These are phyloP conservation scores for Scaptomyza pallida DNA, from an alignment of 1,140 invertebrate species.

Conservation along the genomic window DNA sequence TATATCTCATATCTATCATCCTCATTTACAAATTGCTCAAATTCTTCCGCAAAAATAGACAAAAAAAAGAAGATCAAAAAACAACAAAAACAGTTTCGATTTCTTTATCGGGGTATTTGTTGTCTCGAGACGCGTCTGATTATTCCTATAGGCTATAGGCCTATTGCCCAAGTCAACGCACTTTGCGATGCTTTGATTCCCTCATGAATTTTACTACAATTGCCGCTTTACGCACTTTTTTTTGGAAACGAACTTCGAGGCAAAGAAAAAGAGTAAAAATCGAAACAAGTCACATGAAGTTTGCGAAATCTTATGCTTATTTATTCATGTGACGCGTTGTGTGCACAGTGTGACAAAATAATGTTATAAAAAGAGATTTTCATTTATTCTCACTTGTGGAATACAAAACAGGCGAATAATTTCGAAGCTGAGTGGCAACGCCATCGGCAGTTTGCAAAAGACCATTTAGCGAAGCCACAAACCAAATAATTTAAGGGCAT, in stretches of 20 bases:
- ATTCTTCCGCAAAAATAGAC: slow-evolving; percentile 69
- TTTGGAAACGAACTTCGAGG: neutral
- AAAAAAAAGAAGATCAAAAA: slow-evolving; percentile 33
- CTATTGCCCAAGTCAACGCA: slow-evolving; percentile 72
- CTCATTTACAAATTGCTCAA: slow-evolving; percentile 74
- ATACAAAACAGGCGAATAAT: too few species aligned
- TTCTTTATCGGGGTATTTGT: slow-evolving; percentile 41
- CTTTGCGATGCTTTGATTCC: slow-evolving; percentile 29
- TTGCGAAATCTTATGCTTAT: slow-evolving; percentile 28
- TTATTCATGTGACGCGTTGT: slow-evolving; percentile 44
- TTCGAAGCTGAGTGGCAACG: too few species aligned
- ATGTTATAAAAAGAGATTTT: too few species aligned
- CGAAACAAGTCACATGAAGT: slow-evolving; percentile 23
- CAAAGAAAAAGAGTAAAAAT: neutral
- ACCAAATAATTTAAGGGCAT: too few species aligned
- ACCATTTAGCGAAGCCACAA: too few species aligned
- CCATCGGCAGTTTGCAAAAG: too few species aligned
- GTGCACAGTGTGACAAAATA: neutral
- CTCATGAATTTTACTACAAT: slow-evolving; percentile 81
- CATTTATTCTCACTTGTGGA: too few species aligned
- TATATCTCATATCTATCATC: neutral
- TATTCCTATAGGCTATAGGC: slow-evolving; percentile 41
- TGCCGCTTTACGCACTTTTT: slow-evolving; percentile 78
- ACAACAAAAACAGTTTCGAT: slow-evolving; percentile 33
- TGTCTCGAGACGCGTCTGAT: slow-evolving; percentile 48